Evolutionary conservation across 2,113 vertebrate genomes (phyloP), one percentile per base, ranked within the genome.

Genomic region (Mastomys coucha): DNA sequence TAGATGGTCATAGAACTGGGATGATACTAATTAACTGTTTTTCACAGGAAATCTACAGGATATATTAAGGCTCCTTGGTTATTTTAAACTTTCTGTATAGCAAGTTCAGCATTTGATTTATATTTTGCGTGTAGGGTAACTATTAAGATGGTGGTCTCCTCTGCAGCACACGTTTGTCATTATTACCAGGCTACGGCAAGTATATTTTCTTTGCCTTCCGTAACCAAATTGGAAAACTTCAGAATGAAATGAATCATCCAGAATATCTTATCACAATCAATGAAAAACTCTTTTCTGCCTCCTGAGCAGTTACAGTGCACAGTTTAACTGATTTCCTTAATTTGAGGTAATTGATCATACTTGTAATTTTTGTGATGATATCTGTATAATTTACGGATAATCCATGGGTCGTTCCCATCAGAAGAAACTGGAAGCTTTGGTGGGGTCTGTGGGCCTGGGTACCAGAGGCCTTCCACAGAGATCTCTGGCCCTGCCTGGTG

Each of bases 101-200:
- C 86, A 36, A 80, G 96, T 72, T 96, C 49, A 88, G 94, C 92
- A 69, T 94, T 96, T 81, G 45, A 12, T 96, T 95, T 97, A 4
- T 98, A 16, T 98, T 97, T 98, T 94, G 91, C 78, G 63, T 10
- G 5, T 84, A 94, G 97, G 97, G 73, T 98, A 82, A 97, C 91
- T 80, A 36, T 76, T 96, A 80, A 96, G 95, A 81, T n/a, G 93
- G 78, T 73, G 94, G 67, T n/a, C 80, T 96, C 77, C 80, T 97
- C 85, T 89, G 89, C 90, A 92, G 53, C 77, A 22, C 24, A 1
- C 86, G 19, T 60, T 94, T 93, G 86, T 97, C 93, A 63, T 76
- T 97, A 78, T 95, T 97, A 82, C 96, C 81, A 96, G 89, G 51
- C 95, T 93, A 42, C 94, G 97, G 97, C 94, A 96, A 96, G 42